Evolutionary conservation across 2,888 invertebrate species (phyloP).

Genomic region (Drosophila glabriapex): DNA sequence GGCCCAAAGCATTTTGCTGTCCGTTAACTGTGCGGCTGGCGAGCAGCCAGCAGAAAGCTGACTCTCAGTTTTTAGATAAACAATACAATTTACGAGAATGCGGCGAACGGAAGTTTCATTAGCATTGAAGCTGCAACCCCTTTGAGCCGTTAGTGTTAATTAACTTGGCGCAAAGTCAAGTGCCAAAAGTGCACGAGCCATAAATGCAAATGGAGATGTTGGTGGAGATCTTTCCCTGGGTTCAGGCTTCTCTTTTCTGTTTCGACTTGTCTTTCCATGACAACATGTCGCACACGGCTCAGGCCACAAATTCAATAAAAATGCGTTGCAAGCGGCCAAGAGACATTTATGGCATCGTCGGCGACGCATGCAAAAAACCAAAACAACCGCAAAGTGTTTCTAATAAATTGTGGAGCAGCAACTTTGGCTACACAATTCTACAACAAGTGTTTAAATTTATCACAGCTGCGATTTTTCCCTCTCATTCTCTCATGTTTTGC

Average conservation of each 20-base stretch:
- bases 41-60: conserved; percentile 40
- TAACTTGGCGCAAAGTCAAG: conserved; percentile 76
- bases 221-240: background rate
- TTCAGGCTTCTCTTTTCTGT: background rate
- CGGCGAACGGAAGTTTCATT: conserved; percentile 66
- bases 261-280: conserved; percentile 17
- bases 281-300: conserved; percentile 45
- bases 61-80: conserved; percentile 58
- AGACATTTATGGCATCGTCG: conserved; percentile 64
- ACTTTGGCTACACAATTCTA: conserved; percentile 60
- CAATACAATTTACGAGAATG: conserved; percentile 72
- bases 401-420: conserved; percentile 76
- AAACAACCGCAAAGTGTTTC: conserved; percentile 77
- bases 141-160: conserved; percentile 70
- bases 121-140: conserved; percentile 60
- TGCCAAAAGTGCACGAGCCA: conserved; percentile 51
- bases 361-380: conserved; percentile 68
- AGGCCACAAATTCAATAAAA: conserved; percentile 72
- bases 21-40: conserved; percentile 54
- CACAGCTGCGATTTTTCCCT: conserved; percentile 61
- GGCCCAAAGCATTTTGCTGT: conserved; percentile 40
- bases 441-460: conserved; percentile 82
- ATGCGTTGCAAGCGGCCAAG: conserved; percentile 64
- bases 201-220: conserved; percentile 31
- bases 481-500: conserved; percentile 2